Percentiles rank a stretch among this genome's conserved stretches.
Evolutionary conservation across 1,140 invertebrate species (phyloP).

Genomic region (Geopemphigus sp.): DNA sequence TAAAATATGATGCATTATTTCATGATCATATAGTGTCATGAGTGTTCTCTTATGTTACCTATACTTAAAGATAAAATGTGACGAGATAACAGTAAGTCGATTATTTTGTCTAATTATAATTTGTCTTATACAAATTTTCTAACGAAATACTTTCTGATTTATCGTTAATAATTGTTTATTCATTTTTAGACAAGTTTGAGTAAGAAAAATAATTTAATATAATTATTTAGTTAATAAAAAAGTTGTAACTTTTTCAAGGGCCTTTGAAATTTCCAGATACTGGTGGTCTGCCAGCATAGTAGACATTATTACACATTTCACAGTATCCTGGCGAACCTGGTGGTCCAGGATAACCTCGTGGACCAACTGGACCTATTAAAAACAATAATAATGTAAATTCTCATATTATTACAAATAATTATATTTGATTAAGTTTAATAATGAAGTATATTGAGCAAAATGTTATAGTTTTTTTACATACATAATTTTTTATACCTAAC

Average conservation of each 20-base stretch:
- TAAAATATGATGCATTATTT: too few species aligned
- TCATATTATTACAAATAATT: not conserved
- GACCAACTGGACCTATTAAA: conserved; percentile 57
- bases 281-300: conserved; percentile 53
- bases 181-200: not conserved
- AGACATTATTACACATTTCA: conserved; percentile 60
- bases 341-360: conserved; percentile 59
- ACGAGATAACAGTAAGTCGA: too few species aligned
- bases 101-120: too few species aligned
- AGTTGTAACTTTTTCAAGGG: conserved; percentile 52
- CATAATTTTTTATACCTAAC: too few species aligned
- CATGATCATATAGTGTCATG: too few species aligned
- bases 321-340: conserved; percentile 65
- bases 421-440: not conserved
- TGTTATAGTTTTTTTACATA: too few species aligned
- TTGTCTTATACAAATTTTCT: too few species aligned
- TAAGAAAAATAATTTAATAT: not conserved
- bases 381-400: conserved; percentile 4
- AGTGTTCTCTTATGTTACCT: too few species aligned
- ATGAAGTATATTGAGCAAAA: not conserved
- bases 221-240: not conserved
- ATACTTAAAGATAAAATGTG: too few species aligned
- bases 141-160: too few species aligned
- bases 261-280: conserved; percentile 58
- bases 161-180: not conserved